These are phyloP conservation scores for Triplophysa dalaica DNA, from an alignment of 2,113 vertebrate species.

Conservation along the genomic window DNA sequence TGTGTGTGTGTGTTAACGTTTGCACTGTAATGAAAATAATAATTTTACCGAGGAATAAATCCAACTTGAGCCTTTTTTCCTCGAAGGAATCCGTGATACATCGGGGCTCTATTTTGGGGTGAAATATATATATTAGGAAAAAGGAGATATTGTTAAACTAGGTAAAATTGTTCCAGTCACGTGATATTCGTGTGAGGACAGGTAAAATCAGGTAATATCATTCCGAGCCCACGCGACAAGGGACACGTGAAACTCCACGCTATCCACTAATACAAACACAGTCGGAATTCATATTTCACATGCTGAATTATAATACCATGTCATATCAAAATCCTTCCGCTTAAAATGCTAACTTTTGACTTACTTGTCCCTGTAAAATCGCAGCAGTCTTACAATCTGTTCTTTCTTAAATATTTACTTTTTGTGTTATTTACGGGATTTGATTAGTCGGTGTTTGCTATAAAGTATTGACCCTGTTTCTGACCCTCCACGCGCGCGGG, in stretches of 20 bases:
- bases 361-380: background rate
- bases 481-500: slow-evolving; percentile 34
- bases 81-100: background rate
- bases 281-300: background rate
- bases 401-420: background rate
- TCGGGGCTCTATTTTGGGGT: background rate
- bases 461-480: slow-evolving; percentile 1
- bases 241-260: slow-evolving; percentile 4
- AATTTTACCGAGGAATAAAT: background rate
- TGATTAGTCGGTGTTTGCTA: slow-evolving; percentile 34
- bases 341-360: background rate
- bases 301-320: background rate
- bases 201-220: slow-evolving; percentile 31
- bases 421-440: background rate
- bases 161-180: slow-evolving; percentile 19
- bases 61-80: background rate
- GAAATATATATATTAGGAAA: background rate
- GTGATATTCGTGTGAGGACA: slow-evolving; percentile 19
- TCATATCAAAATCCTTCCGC: background rate
- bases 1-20: background rate
- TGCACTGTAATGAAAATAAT: too few species aligned
- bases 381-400: background rate
- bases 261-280: background rate
- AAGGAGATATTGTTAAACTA: background rate
- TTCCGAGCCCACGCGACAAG: slow-evolving; percentile 8